These are phyloP conservation scores for Mus caroli DNA, from an alignment of 2,797 vertebrate species.

Conservation along the genomic window DNA sequence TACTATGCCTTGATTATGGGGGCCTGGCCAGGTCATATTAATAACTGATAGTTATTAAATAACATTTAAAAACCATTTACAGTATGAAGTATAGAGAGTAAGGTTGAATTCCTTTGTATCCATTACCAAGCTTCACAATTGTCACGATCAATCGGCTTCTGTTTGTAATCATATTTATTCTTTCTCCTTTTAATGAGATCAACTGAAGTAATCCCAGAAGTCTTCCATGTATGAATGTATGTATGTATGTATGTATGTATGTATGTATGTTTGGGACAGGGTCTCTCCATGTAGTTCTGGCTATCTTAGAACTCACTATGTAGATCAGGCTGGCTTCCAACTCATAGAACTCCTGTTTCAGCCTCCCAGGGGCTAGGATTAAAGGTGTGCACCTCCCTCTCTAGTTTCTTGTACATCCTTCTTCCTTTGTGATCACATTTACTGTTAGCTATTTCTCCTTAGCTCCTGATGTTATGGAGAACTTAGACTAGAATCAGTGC, in stretches of 20 bases:
- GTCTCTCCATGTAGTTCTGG: background rate
- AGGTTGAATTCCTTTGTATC: background rate
- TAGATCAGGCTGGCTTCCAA: background rate
- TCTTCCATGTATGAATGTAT: background rate
- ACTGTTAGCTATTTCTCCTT: background rate
- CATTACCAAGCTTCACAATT: background rate
- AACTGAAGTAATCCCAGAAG: background rate
- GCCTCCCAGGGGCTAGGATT: background rate
- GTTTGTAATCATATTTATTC: background rate
- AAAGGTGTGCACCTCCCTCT: too few species aligned
- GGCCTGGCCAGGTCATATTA: background rate
- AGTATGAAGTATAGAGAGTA: background rate
- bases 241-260: background rate
- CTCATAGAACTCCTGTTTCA: background rate
- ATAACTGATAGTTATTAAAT: background rate
- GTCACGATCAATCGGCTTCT: background rate
- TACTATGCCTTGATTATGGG: background rate
- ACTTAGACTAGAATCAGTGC: background rate
- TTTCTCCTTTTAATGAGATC: background rate
- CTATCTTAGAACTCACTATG: background rate
- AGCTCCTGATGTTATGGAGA: background rate
- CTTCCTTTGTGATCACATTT: background rate
- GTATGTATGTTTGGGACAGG: background rate
- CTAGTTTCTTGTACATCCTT: background rate
- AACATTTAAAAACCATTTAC: background rate